Evolutionary conservation across 2,797 vertebrate genomes (phyloP), one percentile per base, ranked within the genome.

Genomic region (Decapterus maruadsi): DNA sequence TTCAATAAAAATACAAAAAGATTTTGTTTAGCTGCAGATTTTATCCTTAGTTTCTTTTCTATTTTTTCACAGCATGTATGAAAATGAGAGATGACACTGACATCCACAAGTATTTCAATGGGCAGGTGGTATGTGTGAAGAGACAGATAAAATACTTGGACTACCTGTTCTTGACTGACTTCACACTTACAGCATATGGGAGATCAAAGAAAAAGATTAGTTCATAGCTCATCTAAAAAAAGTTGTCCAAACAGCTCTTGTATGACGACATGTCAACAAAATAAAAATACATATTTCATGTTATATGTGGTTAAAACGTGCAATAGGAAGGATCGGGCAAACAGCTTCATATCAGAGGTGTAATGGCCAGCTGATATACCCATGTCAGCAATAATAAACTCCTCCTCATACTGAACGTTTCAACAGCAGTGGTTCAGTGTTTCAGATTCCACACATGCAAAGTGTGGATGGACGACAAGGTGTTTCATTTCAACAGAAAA

Each of bases 401-500:
- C 77, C 48, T 76, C 50, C 68, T 75, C 51, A 7, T 19, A 38
- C n/a, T n/a, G n/a, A n/a, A n/a, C 19, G 38, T 67, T 66, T 63
- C 68, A 74, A 56, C 76, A 77, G 75, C 63, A 48, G 8, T 48
- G 45, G 45, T 3, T 48, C 66, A 65, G 46, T 29, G 73, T 31
- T 68, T 87, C 80, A 80, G 70, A 75, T 56, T 67, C 70, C 26
- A 54, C 1, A 54, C 1, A 46, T 75, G 71, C 22, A 38, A 62
- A 58, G 56, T 4, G 77, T 13, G 63, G 68, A 8, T 16, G 60
- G 63, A 38, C 12, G 77, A 90, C 76, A 77, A 84, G 72, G 72
- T 61, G 72, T 79, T 85, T 81, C 65, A 60, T 63, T 78, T 82
- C 75, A 81, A 60, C 73, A 68, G 56, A 48, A 68, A 77, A 81